Evolutionary conservation across 1,140 invertebrate genomes (phyloP), one percentile per base, ranked within the genome.

Genomic region (Plectrocnemia conspersa): DNA sequence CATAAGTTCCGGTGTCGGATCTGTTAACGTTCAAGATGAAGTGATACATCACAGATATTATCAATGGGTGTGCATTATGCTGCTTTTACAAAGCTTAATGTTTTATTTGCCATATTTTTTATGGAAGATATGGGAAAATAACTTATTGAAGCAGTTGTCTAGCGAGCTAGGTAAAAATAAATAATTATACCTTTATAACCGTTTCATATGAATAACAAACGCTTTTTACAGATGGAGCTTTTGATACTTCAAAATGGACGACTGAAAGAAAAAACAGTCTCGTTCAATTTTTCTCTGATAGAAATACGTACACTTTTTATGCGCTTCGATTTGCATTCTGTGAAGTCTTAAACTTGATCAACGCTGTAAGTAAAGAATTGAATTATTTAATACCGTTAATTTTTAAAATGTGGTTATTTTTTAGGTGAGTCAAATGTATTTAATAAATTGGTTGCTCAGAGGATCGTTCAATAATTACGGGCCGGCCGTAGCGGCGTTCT

Each of bases 21-120:
- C 74, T 0, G 59, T 62, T 1, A 62, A 54, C 0, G 58, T 64
- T 0, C 65, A 76, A 47, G 78, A 84, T 61, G 73, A 81, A 61
- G 75, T 80, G 18, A 74, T 81, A 47, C 82, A 82, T 63, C 82
- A 89, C 56, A 84, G 84, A 35, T 93, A 93, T 70, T 94, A 93
- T 68, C 91, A 93, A 70, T 93, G 89, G 89, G 85, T 92, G 1
- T 86, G 86, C 33, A 81, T 93, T 61, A 79, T 91, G 2, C 74
- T 93, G 18, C 79, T 91, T 15, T 79, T 93, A 19, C 89, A 94
- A 73, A 82, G 86, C 11, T 72, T 84, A 13, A 64, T 86, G 13
- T 89, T 89, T 65, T 87, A 86, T 64, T 67, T 83, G 23, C 88
- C 87, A 0, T 75, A 81, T 1, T 88, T 83, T 65, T 61, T 90